These are phyloP conservation scores for Nasonia oneida DNA, from an alignment of 2,888 invertebrate genomes.

Conservation along the genomic window DNA sequence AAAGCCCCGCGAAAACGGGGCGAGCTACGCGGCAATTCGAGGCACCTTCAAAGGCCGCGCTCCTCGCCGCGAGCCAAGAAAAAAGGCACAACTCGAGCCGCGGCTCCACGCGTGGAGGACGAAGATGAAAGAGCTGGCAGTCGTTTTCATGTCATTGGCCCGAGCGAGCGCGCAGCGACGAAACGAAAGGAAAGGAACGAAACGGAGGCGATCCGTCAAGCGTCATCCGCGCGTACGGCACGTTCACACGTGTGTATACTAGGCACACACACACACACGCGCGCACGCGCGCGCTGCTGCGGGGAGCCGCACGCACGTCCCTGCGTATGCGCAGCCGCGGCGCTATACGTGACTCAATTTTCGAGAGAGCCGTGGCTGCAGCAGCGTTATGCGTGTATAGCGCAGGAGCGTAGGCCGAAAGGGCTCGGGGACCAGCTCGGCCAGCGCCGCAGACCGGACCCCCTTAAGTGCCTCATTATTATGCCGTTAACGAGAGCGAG, in stretches of 20 bases:
- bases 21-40: constrained; percentile 54
- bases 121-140: constrained; percentile 36
- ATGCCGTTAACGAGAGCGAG: constrained; percentile 59
- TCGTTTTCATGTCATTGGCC: constrained; percentile 60
- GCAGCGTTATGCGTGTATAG: background rate
- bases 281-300: background rate
- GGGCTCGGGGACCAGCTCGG: background rate
- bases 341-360: constrained; percentile 60
- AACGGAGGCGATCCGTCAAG: constrained; percentile 49
- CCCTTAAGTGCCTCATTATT: constrained; percentile 57
- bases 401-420: constrained; percentile 7
- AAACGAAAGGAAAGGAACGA: constrained; percentile 15
- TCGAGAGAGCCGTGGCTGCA: constrained; percentile 3
- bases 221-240: constrained; percentile 22
- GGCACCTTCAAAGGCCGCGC: constrained; percentile 30
- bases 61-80: background rate
- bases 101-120: background rate
- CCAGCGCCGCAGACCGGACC: background rate
- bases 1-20: constrained; percentile 33
- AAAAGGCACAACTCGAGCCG: background rate
- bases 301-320: background rate
- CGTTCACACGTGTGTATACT: background rate
- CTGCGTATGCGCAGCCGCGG: constrained; percentile 17
- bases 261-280: background rate
- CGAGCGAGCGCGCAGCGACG: background rate